These are phyloP conservation scores for Urophycis tenuis DNA, from an alignment of 2,797 vertebrate species.

Conservation along the genomic window DNA sequence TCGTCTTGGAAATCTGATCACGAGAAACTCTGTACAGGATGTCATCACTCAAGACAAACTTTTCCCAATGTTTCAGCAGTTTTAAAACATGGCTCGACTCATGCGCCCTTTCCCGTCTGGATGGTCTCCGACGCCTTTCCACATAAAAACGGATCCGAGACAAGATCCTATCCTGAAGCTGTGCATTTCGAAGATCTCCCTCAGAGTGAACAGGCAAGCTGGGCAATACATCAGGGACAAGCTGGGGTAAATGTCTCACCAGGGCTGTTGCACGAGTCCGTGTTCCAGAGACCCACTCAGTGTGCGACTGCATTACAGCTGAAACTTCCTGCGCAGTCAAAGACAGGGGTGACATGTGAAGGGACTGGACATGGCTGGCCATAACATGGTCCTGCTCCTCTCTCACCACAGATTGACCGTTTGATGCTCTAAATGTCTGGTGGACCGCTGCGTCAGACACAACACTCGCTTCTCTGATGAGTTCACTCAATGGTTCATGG, in stretches of 20 bases:
- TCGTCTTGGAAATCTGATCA: background rate
- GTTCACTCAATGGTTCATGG: no score
- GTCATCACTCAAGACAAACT: background rate
- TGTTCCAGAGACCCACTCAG: background rate
- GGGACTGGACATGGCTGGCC: background rate
- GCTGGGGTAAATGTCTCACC: background rate
- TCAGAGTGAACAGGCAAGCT: background rate
- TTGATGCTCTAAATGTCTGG: background rate
- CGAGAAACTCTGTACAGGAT: background rate
- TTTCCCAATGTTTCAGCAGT: background rate
- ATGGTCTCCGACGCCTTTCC: background rate
- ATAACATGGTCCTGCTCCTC: background rate
- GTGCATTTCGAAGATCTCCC: background rate
- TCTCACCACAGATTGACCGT: no score
- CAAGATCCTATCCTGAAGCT: background rate
- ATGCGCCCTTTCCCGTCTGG: background rate
- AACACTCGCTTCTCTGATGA: fast-evolving
- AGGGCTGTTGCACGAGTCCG: background rate
- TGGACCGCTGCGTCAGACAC: background rate
- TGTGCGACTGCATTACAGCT: background rate
- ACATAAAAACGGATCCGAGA: background rate
- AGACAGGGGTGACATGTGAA: background rate
- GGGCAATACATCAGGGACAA: background rate
- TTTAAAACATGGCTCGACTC: background rate
- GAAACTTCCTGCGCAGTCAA: background rate